A percentile compares a stretch with the other conserved stretches of the same genome.
These are phyloP conservation scores for Helicoverpa zea DNA, from an alignment of 1,140 invertebrate species.

Conservation along the genomic window DNA sequence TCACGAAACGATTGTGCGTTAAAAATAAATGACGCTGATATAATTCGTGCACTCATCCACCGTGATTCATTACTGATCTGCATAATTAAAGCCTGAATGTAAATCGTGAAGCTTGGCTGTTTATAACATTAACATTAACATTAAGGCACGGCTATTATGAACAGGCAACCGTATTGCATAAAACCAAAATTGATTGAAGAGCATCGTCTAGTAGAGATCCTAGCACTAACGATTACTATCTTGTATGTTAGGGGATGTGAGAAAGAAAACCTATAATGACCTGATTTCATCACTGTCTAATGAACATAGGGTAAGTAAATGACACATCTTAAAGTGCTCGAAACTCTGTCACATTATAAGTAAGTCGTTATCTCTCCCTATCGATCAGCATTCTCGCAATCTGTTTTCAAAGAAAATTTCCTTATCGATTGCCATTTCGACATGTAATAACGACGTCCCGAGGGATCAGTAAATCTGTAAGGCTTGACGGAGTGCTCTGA, in stretches of 20 bases:
- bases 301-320: no score
- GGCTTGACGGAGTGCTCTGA: slow-evolving; percentile 18
- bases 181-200: no score
- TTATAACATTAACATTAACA: neutral
- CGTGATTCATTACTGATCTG: slow-evolving; percentile 14
- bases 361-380: neutral
- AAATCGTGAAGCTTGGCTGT: slow-evolving; percentile 1
- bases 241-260: no score
- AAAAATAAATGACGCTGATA: slow-evolving; percentile 30
- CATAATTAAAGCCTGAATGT: slow-evolving; percentile 13
- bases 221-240: no score
- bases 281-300: no score
- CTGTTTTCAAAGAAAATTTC: slow-evolving; percentile 3
- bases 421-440: slow-evolving; percentile 30
- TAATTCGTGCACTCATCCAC: slow-evolving; percentile 7
- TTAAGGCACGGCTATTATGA: neutral
- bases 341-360: no score
- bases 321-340: no score
- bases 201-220: no score
- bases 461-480: slow-evolving; percentile 35
- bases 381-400: slow-evolving; percentile 1
- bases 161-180: neutral
- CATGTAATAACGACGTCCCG: slow-evolving; percentile 20
- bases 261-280: no score
- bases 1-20: neutral